A percentile compares a stretch with the other conserved stretches of the same genome.
These are phyloP conservation scores for Adelosebastes latens DNA, from an alignment of 2,797 vertebrate species.

Conservation along the genomic window DNA sequence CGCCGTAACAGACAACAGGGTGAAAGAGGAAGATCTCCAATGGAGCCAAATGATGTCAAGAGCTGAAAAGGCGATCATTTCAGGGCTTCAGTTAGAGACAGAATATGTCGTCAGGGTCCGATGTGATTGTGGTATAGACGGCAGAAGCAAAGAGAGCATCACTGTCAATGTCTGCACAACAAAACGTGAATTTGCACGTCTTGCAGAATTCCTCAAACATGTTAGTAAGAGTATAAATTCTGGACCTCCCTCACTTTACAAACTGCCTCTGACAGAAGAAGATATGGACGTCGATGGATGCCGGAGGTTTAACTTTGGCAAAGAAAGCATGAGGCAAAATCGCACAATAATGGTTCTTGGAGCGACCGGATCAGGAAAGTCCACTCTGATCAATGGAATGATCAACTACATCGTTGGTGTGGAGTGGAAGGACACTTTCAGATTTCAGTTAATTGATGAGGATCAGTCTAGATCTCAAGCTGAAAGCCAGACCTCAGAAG, in stretches of 20 bases:
- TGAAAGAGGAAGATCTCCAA: neutral
- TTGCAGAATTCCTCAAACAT: conserved; percentile 17
- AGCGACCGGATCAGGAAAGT: conserved; percentile 46
- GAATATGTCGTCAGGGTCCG: conserved; percentile 43
- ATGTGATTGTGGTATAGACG: conserved; percentile 59
- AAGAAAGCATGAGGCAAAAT: conserved; percentile 21
- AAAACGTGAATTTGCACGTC: neutral
- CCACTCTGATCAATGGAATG: conserved; percentile 54
- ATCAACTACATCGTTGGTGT: conserved; percentile 70
- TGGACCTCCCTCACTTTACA: conserved; percentile 6
- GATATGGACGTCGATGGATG: conserved; percentile 11
- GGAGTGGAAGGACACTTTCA: conserved; percentile 34
- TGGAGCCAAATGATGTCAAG: conserved; percentile 19
- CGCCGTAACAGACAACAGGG: neutral
- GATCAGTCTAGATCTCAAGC: conserved; percentile 42
- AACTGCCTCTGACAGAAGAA: conserved; percentile 23
- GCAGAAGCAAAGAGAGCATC: conserved; percentile 40
- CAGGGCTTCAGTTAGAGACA: conserved; percentile 36
- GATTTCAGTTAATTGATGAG: conserved; percentile 57
- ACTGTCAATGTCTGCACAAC: neutral
- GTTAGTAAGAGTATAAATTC: neutral
- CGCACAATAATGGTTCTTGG: conserved; percentile 57
- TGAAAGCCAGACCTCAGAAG: conserved; percentile 49
- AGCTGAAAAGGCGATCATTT: conserved; percentile 1
- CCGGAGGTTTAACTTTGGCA: neutral